Conservation (phyloP, 2,888 invertebrate genomes). For the Drosophila formosana region DNA sequence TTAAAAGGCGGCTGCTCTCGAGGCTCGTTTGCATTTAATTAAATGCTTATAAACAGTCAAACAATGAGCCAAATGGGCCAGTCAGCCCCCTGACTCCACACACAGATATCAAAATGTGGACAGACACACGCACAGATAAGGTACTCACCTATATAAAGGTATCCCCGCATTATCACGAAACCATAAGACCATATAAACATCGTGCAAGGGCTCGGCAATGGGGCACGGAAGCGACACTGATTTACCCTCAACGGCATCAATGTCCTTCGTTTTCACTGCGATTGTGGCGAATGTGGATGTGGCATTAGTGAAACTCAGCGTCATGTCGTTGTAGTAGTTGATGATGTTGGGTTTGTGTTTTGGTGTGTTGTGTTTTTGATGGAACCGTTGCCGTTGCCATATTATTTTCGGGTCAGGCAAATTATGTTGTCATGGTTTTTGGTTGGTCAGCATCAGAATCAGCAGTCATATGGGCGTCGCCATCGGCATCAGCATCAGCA, state of each 20-base stretch:
- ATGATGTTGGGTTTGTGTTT: slow-evolving; percentile 19
- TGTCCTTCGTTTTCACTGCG: slow-evolving; percentile 90
- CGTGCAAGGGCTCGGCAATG: slow-evolving; percentile 93
- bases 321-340: slow-evolving; percentile 10
- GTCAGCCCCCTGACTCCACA: background rate
- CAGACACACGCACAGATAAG: slow-evolving; percentile 12
- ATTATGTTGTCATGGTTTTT: slow-evolving; percentile 72
- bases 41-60: slow-evolving; percentile 64
- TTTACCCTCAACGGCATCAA: slow-evolving; percentile 95
- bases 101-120: background rate
- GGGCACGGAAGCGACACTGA: slow-evolving; percentile 95
- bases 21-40: slow-evolving; percentile 77
- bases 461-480: slow-evolving; percentile 3
- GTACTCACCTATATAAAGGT: slow-evolving; percentile 92
- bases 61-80: slow-evolving; percentile 56
- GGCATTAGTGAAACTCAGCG: slow-evolving; percentile 34
- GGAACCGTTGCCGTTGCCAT: slow-evolving; percentile 37
- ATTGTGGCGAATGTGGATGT: slow-evolving; percentile 50
- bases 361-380: background rate
- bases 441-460: slow-evolving; percentile 59
- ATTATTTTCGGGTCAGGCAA: slow-evolving; percentile 57
- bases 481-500: slow-evolving; percentile 6
- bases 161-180: slow-evolving; percentile 94
- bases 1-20: slow-evolving; percentile 67
- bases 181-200: slow-evolving; percentile 97